Conservation (phyloP, 2,888 invertebrate genomes). For the Rutpela maculata region DNA sequence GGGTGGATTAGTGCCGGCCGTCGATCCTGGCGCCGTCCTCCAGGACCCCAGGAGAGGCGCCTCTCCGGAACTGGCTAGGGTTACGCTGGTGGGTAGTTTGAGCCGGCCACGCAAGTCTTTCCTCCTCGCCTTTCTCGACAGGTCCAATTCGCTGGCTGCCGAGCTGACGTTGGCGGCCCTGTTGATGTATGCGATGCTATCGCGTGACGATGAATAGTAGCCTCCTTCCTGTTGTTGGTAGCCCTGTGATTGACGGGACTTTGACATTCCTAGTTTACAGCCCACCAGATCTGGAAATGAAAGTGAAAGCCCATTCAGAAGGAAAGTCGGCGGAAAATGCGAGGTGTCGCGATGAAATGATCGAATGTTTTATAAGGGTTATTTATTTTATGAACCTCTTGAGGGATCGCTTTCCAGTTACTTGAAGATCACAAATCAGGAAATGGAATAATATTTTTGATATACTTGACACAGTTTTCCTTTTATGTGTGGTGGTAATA, state of each 20-base stretch:
- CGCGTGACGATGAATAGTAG: slow-evolving; percentile 83
- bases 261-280: slow-evolving; percentile 84
- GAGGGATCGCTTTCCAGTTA: slow-evolving; percentile 17
- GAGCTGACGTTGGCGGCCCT: slow-evolving; percentile 79
- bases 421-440: slow-evolving; percentile 28
- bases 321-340: slow-evolving; percentile 15
- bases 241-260: slow-evolving; percentile 74
- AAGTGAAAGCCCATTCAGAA: slow-evolving; percentile 30
- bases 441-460: slow-evolving; percentile 29
- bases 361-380: slow-evolving; percentile 34
- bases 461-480: neutral
- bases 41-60: slow-evolving; percentile 84
- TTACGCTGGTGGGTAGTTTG: slow-evolving; percentile 78
- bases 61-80: slow-evolving; percentile 83
- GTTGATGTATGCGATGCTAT: slow-evolving; percentile 81
- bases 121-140: slow-evolving; percentile 81
- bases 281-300: slow-evolving; percentile 82
- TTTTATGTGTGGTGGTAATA: neutral
- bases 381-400: slow-evolving; percentile 30
- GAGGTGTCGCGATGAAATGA: slow-evolving; percentile 34
- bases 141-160: slow-evolving; percentile 85
- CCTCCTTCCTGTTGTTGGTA: slow-evolving; percentile 75
- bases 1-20: slow-evolving; percentile 76
- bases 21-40: slow-evolving; percentile 76
- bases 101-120: slow-evolving; percentile 79